These are phyloP conservation scores for Delichon dasypus DNA, from an alignment of 2,797 vertebrate genomes.

Conservation along the genomic window DNA sequence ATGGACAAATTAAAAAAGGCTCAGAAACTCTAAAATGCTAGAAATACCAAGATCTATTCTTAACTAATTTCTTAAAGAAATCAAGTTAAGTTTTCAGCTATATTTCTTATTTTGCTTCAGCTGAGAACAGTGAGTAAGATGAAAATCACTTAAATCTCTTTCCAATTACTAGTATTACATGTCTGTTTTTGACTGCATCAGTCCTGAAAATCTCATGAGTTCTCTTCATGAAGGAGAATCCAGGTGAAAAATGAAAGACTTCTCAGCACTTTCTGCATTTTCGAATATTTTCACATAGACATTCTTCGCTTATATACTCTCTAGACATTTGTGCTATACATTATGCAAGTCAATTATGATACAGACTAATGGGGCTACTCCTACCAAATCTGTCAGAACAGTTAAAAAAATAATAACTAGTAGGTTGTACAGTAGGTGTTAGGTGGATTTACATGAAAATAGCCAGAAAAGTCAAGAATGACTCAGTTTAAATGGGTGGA, in stretches of 20 bases:
- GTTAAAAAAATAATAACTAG: background rate
- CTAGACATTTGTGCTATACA: background rate
- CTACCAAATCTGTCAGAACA: background rate
- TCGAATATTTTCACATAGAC: background rate
- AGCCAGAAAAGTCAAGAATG: background rate
- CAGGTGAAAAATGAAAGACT: background rate
- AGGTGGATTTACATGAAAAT: background rate
- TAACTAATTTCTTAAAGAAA: background rate
- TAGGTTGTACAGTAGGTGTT: background rate
- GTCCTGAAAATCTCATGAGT: background rate
- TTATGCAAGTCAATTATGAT: background rate
- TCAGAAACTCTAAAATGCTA: background rate
- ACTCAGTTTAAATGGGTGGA: background rate
- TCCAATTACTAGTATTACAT: background rate
- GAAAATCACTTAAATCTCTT: background rate
- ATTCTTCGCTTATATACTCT: background rate
- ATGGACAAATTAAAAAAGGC: background rate
- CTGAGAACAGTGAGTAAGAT: background rate
- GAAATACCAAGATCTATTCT: background rate
- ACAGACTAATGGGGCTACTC: background rate
- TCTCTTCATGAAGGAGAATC: background rate
- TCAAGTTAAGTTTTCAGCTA: background rate
- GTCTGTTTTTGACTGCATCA: fast-evolving
- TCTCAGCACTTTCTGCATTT: background rate
- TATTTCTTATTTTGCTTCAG: background rate